These are phyloP conservation scores for Rapana venosa DNA, from an alignment of 2,888 invertebrate genomes.

Conservation along the genomic window DNA sequence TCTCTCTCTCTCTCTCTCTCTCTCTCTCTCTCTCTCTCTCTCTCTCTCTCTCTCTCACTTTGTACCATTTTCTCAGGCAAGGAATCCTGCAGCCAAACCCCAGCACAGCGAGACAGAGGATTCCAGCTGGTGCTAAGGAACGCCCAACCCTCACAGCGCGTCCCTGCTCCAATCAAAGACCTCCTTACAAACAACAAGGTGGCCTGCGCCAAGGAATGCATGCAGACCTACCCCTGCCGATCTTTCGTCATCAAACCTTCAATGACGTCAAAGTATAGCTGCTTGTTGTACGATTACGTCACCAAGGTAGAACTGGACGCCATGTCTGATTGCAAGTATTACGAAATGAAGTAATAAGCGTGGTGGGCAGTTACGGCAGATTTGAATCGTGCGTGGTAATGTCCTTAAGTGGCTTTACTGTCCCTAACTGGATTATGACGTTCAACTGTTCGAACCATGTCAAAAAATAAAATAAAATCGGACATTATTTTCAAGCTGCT, in stretches of 20 bases:
- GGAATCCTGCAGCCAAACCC: neutral
- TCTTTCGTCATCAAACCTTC: neutral
- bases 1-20: no score
- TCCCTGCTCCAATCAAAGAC: neutral
- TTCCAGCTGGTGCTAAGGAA: neutral
- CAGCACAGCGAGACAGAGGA: neutral
- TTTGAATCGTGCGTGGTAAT: no score
- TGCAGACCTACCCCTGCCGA: neutral
- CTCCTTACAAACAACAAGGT: neutral
- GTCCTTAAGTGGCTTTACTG: no score
- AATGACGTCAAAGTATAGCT: neutral
- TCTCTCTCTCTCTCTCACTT: no score
- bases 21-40: no score
- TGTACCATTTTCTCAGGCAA: neutral
- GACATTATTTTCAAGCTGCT: no score
- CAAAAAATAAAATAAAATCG: no score
- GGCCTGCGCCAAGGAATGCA: neutral
- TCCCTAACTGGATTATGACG: no score
- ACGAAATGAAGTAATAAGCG: neutral
- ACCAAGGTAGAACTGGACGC: neutral
- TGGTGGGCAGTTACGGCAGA: no score
- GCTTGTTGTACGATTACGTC: constrained; percentile 20
- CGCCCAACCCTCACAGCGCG: neutral
- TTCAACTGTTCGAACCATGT: no score
- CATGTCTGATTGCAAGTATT: neutral